A percentile compares a stretch with the other conserved stretches of the same genome.
Evolutionary conservation across 2,797 vertebrate genomes (phyloP).

Genomic region (Petrocephalus sullivani): DNA sequence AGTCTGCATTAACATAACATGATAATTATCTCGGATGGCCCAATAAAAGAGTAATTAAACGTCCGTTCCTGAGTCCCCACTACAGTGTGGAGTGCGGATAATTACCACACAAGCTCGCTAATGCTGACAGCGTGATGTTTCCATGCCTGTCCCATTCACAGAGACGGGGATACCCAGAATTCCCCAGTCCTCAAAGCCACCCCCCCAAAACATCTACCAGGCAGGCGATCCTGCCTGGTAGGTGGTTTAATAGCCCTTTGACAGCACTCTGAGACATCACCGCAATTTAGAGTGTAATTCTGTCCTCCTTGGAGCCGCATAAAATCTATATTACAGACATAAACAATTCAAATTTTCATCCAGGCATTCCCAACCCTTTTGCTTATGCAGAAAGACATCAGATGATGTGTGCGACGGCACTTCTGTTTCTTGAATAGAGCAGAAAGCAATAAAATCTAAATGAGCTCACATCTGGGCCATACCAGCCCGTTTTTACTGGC

Average conservation of each 20-base stretch:
- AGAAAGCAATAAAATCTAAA: slow-evolving; percentile 46
- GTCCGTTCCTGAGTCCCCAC: slow-evolving; percentile 41
- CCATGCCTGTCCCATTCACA: not conserved
- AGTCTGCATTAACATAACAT: not conserved
- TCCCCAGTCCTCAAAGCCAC: not conserved
- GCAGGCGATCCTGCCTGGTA: slow-evolving; percentile 43
- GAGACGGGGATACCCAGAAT: not conserved
- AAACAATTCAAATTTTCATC: slow-evolving; percentile 56
- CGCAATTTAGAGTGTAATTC: slow-evolving; percentile 67
- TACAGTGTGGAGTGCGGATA: slow-evolving; percentile 40
- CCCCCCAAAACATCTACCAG: slow-evolving; percentile 29
- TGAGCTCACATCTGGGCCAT: slow-evolving; percentile 38
- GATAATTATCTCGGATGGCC: not conserved
- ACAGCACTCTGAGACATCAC: slow-evolving; percentile 56
- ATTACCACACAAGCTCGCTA: not conserved
- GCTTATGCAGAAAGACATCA: slow-evolving; percentile 58
- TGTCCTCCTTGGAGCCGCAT: slow-evolving; percentile 63
- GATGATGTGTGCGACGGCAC: slow-evolving; percentile 53
- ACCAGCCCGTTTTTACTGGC: slow-evolving; percentile 26
- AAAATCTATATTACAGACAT: slow-evolving; percentile 69
- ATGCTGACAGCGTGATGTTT: not conserved
- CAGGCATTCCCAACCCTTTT: slow-evolving; percentile 44
- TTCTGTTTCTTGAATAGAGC: slow-evolving; percentile 53
- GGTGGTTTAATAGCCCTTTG: slow-evolving; percentile 50
- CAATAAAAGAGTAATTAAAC: slow-evolving; percentile 3